A percentile compares a stretch with the other conserved stretches of the same genome.
Conservation (phyloP, 2,797 vertebrate genomes). For the Brachyrhaphis roseni region DNA sequence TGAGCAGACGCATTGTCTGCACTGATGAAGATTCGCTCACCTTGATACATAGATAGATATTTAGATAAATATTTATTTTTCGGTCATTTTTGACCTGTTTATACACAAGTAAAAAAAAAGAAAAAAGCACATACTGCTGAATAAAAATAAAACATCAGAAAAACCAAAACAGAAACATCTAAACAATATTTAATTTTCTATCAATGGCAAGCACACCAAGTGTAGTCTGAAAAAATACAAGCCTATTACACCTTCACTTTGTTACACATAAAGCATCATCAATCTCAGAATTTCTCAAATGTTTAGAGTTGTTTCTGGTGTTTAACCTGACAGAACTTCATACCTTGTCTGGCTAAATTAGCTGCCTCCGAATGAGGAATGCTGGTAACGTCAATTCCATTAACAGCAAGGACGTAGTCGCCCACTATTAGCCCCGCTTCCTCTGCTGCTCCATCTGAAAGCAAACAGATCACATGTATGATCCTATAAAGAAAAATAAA, state of each 20-base stretch:
- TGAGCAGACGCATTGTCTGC: background rate
- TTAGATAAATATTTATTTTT: too few relatives aligned
- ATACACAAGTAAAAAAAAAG: too few relatives aligned
- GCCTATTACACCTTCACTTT: too few relatives aligned
- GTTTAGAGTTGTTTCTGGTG: background rate
- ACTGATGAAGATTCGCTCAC: background rate
- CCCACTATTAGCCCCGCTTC: slow-evolving; percentile 89
- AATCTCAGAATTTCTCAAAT: background rate
- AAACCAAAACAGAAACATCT: too few relatives aligned
- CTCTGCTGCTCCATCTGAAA: slow-evolving; percentile 89
- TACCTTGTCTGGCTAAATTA: slow-evolving; percentile 89
- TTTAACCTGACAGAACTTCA: background rate
- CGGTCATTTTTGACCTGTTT: too few relatives aligned
- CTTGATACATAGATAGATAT: background rate
- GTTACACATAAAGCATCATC: too few relatives aligned
- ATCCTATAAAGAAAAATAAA: slow-evolving; percentile 4
- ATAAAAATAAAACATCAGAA: too few relatives aligned
- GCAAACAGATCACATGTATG: background rate
- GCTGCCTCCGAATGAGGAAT: slow-evolving; percentile 90
- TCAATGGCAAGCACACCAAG: too few relatives aligned
- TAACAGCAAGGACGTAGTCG: slow-evolving; percentile 88
- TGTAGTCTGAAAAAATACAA: too few relatives aligned
- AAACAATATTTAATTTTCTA: too few relatives aligned
- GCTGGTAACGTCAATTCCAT: slow-evolving; percentile 91
- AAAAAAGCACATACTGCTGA: too few relatives aligned